Percentiles rank a stretch among this genome's conserved stretches.
These are phyloP conservation scores for Porites australiensis DNA, from an alignment of 64 coral and sea anemone species.

Conservation along the genomic window DNA sequence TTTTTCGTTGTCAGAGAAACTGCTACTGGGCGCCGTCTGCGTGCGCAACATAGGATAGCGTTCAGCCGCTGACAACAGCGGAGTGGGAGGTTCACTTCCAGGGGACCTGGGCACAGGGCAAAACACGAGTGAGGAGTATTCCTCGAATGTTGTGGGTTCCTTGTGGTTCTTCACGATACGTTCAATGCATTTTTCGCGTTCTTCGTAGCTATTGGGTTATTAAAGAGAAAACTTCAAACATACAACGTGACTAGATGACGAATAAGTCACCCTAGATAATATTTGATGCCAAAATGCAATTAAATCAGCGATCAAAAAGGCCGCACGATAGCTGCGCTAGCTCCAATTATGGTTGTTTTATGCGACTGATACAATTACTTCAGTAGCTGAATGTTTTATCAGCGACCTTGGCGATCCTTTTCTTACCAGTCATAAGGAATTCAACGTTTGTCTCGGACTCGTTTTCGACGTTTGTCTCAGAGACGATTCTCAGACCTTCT, in stretches of 20 bases:
- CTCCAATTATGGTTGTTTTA: no score
- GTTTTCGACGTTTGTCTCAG: no score
- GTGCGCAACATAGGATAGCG: conserved; percentile 30
- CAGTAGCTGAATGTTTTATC: no score
- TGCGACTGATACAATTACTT: no score
- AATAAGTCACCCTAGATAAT: neutral
- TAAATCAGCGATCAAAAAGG: no score
- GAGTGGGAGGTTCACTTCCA: conserved; percentile 78
- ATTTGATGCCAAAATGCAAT: no score
- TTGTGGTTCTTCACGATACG: conserved; percentile 90
- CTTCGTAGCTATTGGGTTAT: conserved; percentile 79
- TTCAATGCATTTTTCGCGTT: conserved; percentile 82
- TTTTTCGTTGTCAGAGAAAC: conserved; percentile 37
- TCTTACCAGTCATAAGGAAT: no score
- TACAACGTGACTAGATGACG: no score
- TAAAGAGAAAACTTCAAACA: conserved; percentile 32
- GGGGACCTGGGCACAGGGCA: conserved; percentile 75
- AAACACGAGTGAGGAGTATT: conserved; percentile 86
- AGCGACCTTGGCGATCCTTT: no score
- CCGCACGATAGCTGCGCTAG: no score
- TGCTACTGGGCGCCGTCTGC: conserved; percentile 31
- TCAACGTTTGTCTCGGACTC: no score
- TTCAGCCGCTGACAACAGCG: conserved; percentile 28
- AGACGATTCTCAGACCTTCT: no score
- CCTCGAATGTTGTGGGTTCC: conserved; percentile 84